Evolutionary conservation across 2,113 vertebrate species (phyloP).

Genomic region (Oenanthe oenanthe): DNA sequence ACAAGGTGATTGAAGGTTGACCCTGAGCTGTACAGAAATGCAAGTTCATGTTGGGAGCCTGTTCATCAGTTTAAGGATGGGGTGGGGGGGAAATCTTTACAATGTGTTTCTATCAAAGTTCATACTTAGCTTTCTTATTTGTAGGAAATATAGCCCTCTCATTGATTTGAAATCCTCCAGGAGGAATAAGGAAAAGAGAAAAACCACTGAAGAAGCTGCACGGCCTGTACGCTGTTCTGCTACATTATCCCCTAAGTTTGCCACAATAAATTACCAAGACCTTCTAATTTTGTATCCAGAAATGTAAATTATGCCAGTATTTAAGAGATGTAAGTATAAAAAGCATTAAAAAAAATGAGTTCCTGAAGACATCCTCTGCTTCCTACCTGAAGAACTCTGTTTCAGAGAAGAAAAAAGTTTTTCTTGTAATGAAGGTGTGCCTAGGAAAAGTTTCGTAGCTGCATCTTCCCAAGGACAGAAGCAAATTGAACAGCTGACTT

Average conservation of each 20-base stretch:
- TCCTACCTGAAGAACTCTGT: neutral
- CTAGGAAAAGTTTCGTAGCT: neutral
- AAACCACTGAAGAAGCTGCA: neutral
- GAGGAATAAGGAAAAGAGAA: neutral
- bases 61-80: neutral
- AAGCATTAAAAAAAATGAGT: neutral
- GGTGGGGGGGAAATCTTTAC: neutral
- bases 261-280: neutral
- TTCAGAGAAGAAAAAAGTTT: neutral
- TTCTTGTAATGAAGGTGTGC: neutral
- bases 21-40: slow-evolving; percentile 1
- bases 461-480: neutral
- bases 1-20: slow-evolving; percentile 47
- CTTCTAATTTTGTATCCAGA: neutral
- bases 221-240: neutral
- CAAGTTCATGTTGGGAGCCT: neutral
- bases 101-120: neutral
- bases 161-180: neutral
- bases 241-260: neutral
- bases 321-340: neutral
- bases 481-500: neutral
- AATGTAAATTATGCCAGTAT: neutral
- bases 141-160: neutral
- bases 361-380: neutral
- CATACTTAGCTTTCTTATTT: neutral